Conservation (phyloP, 53 echinoderm and acorn worm species). For the Crossaster papposus region DNA sequence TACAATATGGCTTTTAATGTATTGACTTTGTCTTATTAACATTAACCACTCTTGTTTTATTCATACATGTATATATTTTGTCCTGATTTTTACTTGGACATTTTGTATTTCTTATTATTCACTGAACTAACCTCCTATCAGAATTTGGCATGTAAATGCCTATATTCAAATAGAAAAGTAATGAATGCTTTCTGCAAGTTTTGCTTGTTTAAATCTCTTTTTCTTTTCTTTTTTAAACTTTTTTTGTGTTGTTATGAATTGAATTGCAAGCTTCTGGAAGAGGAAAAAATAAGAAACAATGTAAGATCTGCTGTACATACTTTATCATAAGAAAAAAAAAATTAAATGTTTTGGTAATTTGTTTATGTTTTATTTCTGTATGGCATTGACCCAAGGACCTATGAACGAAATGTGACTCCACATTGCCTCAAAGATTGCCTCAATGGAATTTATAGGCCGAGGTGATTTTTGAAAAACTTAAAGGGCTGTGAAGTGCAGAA, state of each 20-base stretch:
- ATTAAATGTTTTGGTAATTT: neutral
- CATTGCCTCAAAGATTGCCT: too few species aligned
- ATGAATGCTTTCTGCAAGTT: neutral
- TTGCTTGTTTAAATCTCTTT: neutral
- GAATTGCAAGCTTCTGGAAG: constrained; percentile 47
- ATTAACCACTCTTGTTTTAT: neutral
- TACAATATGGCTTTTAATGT: too few species aligned
- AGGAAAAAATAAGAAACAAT: constrained; percentile 41
- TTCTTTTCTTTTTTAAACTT: neutral
- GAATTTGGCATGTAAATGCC: neutral
- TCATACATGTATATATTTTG: neutral
- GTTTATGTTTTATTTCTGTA: neutral
- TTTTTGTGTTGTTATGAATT: neutral
- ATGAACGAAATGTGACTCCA: too few species aligned
- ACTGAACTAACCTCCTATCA: neutral
- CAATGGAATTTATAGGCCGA: too few species aligned
- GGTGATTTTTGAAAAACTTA: too few species aligned
- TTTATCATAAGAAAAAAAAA: too few species aligned
- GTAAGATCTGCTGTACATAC: neutral
- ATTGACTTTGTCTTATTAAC: neutral
- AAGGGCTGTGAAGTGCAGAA: too few species aligned
- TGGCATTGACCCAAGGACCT: too few species aligned
- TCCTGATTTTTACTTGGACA: neutral
- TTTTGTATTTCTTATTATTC: neutral
- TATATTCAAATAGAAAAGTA: neutral